Evolutionary conservation across 1,140 invertebrate species (phyloP).

Genomic region (Atopsyche davidsoni): DNA sequence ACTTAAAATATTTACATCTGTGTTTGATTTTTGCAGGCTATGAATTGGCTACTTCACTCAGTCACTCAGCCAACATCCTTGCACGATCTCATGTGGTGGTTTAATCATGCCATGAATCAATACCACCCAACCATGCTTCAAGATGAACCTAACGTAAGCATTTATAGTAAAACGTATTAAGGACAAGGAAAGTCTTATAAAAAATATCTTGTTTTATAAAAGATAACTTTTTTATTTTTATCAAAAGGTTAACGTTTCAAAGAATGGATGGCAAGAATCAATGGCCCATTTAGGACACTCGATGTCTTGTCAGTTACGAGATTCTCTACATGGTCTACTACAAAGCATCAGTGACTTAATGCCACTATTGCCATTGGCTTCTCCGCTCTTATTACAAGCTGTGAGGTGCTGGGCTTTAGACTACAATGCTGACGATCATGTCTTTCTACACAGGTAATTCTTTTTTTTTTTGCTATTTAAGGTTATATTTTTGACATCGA

Average conservation of each 20-base stretch:
- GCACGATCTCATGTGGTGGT: slow-evolving; percentile 95
- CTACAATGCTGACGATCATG: slow-evolving; percentile 83
- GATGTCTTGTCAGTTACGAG: neutral
- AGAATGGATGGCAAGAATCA: neutral
- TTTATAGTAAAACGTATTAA: neutral
- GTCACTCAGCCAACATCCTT: slow-evolving; percentile 86
- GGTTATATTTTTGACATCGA: too few relatives aligned
- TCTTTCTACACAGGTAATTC: slow-evolving; percentile 80
- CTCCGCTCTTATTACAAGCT: slow-evolving; percentile 84
- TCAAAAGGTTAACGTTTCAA: neutral
- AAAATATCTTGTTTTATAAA: neutral
- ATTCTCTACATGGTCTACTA: slow-evolving; percentile 82
- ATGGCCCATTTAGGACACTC: slow-evolving; percentile 1
- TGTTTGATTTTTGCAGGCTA: slow-evolving; percentile 54
- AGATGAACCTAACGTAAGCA: slow-evolving; percentile 4
- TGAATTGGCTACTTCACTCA: slow-evolving; percentile 90
- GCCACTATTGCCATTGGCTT: slow-evolving; percentile 80
- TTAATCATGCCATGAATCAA: slow-evolving; percentile 47
- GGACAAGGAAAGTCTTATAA: slow-evolving; percentile 2
- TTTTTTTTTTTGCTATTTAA: too few relatives aligned
- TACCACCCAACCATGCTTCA: slow-evolving; percentile 21
- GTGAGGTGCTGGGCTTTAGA: slow-evolving; percentile 89
- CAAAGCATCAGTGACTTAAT: slow-evolving; percentile 91
- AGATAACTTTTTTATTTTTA: neutral
- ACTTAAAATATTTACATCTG: too few relatives aligned